phyloP scores from a whole-genome alignment of 2,888 invertebrate species.

The Entomobrya proxima region DNA sequence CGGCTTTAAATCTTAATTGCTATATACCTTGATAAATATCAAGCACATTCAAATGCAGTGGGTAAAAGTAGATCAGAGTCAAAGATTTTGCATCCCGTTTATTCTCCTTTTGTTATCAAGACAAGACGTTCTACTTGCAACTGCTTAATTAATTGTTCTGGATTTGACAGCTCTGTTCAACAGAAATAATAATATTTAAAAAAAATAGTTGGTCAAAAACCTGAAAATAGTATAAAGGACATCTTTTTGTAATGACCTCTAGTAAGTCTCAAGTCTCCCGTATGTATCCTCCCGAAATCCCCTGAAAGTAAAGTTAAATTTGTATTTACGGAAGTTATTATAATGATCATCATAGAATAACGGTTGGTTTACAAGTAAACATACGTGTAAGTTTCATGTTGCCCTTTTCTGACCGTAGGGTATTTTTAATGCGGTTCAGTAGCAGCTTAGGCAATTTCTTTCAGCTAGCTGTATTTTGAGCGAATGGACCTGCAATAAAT shows the following conservation, averaged over 20 bases:
- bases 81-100: not conserved
- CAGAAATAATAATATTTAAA: too few species aligned
- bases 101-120: too few species aligned
- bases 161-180: too few species aligned
- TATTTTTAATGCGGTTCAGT: not conserved
- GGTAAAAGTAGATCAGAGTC: not conserved
- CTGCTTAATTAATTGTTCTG: too few species aligned
- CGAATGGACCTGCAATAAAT: constrained; percentile 16
- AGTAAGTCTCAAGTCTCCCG: not conserved
- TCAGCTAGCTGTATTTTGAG: not conserved
- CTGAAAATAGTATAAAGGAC: too few species aligned
- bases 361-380: not conserved
- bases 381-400: constrained; percentile 1
- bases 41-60: not conserved
- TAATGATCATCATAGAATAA: constrained; percentile 1
- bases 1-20: not conserved
- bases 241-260: not conserved
- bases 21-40: constrained; percentile 11
- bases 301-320: constrained; percentile 1
- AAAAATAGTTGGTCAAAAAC: too few species aligned
- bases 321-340: constrained; percentile 25
- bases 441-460: not conserved
- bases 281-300: not conserved
- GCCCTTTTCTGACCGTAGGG: constrained; percentile 6
- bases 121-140: too few species aligned